Evolutionary conservation across 2,888 invertebrate species (phyloP), one percentile per base, ranked within the genome.

Genomic region (Aphodius sticticus): DNA sequence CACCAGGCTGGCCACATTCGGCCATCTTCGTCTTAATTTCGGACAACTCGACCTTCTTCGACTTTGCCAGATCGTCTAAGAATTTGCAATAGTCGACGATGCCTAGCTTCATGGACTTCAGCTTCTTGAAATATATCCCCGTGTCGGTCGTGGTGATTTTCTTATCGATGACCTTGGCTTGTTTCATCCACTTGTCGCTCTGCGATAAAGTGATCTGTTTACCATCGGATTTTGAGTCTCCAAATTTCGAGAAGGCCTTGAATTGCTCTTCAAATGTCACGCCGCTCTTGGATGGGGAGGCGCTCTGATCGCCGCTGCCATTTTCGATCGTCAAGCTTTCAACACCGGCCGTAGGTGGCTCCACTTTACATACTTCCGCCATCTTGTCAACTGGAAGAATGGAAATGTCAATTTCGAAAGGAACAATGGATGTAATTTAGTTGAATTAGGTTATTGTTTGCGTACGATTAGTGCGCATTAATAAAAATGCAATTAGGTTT

Each of bases 151-250:
- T 97, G 0, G 96, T 96, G 83, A 96, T 95, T 90, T 96, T 97
- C 2, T 94, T 88, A 81, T 93, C 97, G 84, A 96, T 95, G 7
- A 94, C 94, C 87, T 94, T 96, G 0, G 97, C 97, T 87, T 97
- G 97, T 86, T 97, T 97, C 96, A 97, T 96, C 97, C 97, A 97
- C 89, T 97, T 97, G 89, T 97, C 97, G 86, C 96, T 96, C 88
- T 97, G 97, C 7, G 96, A 96, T 9, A 97, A 91, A 0, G 96
- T 96, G 82, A 97, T 95, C 78, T 92, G 91, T 88, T 95, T 96
- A 0, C 97, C 97, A 87, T 96, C 96, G 69, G 96, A 96, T 88
- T 96, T 96, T 6, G 92, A 92, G 87, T 97, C 97, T 0, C 97
- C 97, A 87, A 97, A 97, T 90, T 96, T 96, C 1, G 96, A 95